Evolutionary conservation across 1,140 invertebrate species (phyloP).

Genomic region (Drosophila lini): DNA sequence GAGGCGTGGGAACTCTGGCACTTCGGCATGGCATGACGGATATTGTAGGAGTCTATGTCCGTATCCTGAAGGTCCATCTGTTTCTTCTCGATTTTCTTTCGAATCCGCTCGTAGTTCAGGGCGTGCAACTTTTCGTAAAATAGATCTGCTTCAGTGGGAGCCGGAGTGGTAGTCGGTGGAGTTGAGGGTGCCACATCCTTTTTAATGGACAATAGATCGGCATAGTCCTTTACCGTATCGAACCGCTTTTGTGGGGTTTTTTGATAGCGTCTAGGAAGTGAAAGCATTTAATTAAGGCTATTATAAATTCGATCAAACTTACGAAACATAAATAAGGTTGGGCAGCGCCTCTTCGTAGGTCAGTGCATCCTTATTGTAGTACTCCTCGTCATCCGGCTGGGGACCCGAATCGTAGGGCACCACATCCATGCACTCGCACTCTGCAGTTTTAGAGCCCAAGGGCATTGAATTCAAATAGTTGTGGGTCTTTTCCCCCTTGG

Average conservation of each 20-base stretch:
- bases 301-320: constrained; percentile 1
- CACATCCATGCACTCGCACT: constrained; percentile 53
- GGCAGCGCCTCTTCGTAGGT: constrained; percentile 66
- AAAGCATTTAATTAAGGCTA: background rate
- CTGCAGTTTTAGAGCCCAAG: background rate
- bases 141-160: background rate
- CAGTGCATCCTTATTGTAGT: constrained; percentile 64
- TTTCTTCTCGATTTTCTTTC: constrained; percentile 22
- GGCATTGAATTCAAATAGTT: constrained; percentile 36
- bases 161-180: background rate
- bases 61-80: constrained; percentile 47
- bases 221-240: constrained; percentile 22
- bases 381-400: constrained; percentile 68
- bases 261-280: constrained; percentile 17
- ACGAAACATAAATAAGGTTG: constrained; percentile 74
- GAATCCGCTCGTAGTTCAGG: constrained; percentile 36
- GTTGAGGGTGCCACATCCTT: background rate
- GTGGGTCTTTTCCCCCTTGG: constrained; percentile 22
- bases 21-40: constrained; percentile 37
- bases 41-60: constrained; percentile 24
- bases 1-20: constrained; percentile 48
- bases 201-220: constrained; percentile 14
- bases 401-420: constrained; percentile 62
- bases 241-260: constrained; percentile 38
- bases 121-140: background rate